Percentiles rank a stretch among this genome's conserved stretches.
Evolutionary conservation across 1,140 invertebrate species (phyloP).

Genomic region (Procambarus clarkii): DNA sequence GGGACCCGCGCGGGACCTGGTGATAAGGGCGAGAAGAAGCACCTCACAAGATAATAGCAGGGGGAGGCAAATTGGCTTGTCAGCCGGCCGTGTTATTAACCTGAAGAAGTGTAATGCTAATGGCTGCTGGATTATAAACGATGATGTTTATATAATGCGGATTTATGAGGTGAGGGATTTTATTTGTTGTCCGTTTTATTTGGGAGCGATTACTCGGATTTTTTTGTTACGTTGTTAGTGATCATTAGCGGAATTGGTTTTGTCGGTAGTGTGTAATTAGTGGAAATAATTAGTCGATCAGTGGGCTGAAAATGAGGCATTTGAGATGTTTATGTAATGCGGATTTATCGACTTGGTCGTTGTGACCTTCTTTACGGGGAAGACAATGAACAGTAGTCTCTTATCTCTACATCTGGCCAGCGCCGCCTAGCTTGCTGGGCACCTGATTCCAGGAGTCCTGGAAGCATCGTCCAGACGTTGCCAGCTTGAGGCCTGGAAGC

Average conservation of each 20-base stretch:
- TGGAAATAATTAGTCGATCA: not conserved
- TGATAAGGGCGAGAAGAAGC: not conserved
- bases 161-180: constrained; percentile 29
- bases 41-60: constrained; percentile 28
- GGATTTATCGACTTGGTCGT: not conserved
- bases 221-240: not conserved
- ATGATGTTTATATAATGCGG: constrained; percentile 40
- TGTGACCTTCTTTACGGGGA: not conserved
- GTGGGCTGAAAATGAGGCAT: not conserved
- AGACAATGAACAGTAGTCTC: not conserved
- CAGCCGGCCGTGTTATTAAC: constrained; percentile 23
- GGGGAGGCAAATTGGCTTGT: constrained; percentile 29
- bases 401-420: not conserved
- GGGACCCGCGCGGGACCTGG: not conserved
- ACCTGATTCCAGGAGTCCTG: too few species aligned
- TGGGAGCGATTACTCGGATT: not conserved
- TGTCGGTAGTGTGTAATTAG: not conserved
- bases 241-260: not conserved
- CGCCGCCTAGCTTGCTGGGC: too few species aligned
- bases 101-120: constrained; percentile 41
- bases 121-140: constrained; percentile 14
- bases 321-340: not conserved
- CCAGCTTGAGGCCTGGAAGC: too few species aligned
- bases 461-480: too few species aligned
- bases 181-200: constrained; percentile 8